Evolutionary conservation across 2,113 vertebrate species (phyloP).

Genomic region (Cyanistes caeruleus): DNA sequence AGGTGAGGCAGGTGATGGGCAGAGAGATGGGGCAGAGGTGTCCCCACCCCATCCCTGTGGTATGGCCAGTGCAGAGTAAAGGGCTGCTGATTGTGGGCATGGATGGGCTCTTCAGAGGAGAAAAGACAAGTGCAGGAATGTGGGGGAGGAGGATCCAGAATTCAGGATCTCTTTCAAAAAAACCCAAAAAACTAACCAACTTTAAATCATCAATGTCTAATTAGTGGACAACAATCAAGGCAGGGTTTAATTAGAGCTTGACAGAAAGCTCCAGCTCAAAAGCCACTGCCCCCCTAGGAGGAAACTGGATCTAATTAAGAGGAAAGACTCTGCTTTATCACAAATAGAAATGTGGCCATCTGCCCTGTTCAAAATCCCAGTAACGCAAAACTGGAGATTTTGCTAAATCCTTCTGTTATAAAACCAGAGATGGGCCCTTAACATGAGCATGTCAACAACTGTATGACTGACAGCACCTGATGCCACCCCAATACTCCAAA

Average conservation of each 20-base stretch:
- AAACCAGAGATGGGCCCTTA: conserved; percentile 19
- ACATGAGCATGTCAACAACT: neutral
- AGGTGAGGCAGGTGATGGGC: neutral
- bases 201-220: conserved; percentile 29
- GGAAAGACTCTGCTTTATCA: conserved; percentile 9
- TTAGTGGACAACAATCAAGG: conserved; percentile 53
- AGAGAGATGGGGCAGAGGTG: neutral
- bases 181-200: neutral
- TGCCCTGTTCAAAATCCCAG: conserved; percentile 55
- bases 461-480: neutral
- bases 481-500: neutral
- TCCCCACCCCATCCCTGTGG: accelerated
- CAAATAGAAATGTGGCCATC: conserved; percentile 51
- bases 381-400: conserved; percentile 16
- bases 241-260: conserved; percentile 62
- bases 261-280: conserved; percentile 47
- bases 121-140: neutral
- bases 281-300: conserved; percentile 34
- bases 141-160: neutral
- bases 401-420: conserved; percentile 50
- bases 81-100: neutral
- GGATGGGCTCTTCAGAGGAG: neutral
- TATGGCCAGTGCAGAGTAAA: neutral
- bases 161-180: neutral
- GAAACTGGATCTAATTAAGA: conserved; percentile 62